A percentile compares a stretch with the other conserved stretches of the same genome.
phyloP scores from a whole-genome alignment of 2,888 invertebrate genomes.

The Neocrepidodera transversa region DNA sequence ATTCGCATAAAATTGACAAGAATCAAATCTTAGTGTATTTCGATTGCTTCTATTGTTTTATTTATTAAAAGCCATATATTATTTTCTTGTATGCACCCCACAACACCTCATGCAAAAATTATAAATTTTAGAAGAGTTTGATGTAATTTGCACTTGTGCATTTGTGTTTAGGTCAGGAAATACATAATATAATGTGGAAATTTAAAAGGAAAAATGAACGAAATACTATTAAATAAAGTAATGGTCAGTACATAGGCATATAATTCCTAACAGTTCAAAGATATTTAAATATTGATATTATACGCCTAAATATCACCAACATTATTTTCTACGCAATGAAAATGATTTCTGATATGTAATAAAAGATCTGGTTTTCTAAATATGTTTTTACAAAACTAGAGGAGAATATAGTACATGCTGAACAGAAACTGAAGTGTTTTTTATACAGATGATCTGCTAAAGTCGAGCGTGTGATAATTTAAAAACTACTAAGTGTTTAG shows the following conservation, averaged over 20 bases:
- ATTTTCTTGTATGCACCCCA: not conserved
- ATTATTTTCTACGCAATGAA: not conserved
- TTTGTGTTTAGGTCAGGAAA: conserved; percentile 9
- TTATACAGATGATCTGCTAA: conserved; percentile 15
- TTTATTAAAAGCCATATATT: too few relatives aligned
- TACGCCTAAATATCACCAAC: not conserved
- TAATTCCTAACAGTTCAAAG: too few relatives aligned
- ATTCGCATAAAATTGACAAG: too few relatives aligned
- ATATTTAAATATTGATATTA: too few relatives aligned
- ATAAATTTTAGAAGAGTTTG: not conserved
- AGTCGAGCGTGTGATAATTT: conserved; percentile 19
- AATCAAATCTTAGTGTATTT: too few relatives aligned
- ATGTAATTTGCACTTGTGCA: too few relatives aligned
- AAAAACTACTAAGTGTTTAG: conserved; percentile 33
- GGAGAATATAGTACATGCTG: conserved; percentile 12
- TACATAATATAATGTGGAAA: conserved; percentile 1
- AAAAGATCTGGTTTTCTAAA: not conserved
- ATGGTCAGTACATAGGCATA: not conserved
- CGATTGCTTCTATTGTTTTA: too few relatives aligned
- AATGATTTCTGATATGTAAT: not conserved
- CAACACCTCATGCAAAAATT: not conserved
- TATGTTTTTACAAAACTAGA: not conserved
- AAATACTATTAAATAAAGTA: not conserved
- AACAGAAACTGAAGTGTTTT: conserved; percentile 11
- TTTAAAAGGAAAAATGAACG: not conserved